Evolutionary conservation across 2,888 invertebrate genomes (phyloP).

Genomic region (Hecatera dysodea): DNA sequence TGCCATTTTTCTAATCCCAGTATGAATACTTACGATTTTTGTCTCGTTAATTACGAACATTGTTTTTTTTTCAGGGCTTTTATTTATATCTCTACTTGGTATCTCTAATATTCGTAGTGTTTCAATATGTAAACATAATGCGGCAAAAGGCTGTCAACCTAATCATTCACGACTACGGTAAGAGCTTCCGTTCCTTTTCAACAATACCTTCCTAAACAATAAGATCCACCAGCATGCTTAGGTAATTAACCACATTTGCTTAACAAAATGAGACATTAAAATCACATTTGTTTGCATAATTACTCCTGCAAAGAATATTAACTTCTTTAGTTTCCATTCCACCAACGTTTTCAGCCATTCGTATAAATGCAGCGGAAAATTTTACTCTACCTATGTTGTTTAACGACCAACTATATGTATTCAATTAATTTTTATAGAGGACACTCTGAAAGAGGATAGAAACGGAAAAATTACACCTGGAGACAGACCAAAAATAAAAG

Average conservation of each 20-base stretch:
- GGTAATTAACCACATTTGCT: conserved; percentile 88
- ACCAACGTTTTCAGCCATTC: conserved; percentile 82
- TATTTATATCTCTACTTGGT: conserved; percentile 95
- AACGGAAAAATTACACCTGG: conserved; percentile 79
- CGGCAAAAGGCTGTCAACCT: conserved; percentile 92
- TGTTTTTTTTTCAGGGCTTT: conserved; percentile 92
- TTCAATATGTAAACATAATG: conserved; percentile 93
- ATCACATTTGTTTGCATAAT: conserved; percentile 90
- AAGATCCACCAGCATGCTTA: conserved; percentile 65
- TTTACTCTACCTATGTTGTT: conserved; percentile 70
- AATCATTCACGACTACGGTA: conserved; percentile 90
- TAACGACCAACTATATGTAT: conserved; percentile 70
- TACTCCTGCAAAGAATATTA: conserved; percentile 85
- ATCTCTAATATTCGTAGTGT: conserved; percentile 94
- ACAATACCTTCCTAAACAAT: conserved; percentile 64
- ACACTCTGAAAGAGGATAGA: conserved; percentile 81
- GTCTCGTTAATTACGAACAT: background rate
- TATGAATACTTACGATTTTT: background rate
- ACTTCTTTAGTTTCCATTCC: conserved; percentile 86
- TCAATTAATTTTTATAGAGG: conserved; percentile 76
- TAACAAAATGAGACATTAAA: conserved; percentile 90
- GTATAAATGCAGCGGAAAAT: conserved; percentile 80
- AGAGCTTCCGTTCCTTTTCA: conserved; percentile 65
- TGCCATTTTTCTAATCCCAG: conserved; percentile 8
- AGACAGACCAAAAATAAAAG: conserved; percentile 83